phyloP scores from a whole-genome alignment of 2,888 invertebrate species.

The Meiosimyza platycephala region DNA sequence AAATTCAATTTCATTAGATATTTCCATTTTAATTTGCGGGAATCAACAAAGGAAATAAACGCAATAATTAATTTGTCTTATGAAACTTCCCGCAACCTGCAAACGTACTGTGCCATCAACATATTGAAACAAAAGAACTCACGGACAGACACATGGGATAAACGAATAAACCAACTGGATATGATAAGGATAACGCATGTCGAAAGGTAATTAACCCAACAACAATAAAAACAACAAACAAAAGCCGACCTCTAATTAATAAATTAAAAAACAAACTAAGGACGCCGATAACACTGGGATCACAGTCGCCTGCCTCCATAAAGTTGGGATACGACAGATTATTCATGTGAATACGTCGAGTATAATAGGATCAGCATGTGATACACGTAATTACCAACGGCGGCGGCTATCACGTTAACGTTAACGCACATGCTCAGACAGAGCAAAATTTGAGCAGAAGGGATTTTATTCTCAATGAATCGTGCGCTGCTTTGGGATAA shows the following conservation, averaged over 20 bases:
- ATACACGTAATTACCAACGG: neutral
- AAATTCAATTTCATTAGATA: no score
- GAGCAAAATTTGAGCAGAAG: neutral
- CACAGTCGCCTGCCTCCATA: slow-evolving; percentile 1
- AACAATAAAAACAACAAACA: slow-evolving; percentile 43
- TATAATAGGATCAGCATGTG: neutral
- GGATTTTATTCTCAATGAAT: neutral
- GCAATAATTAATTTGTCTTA: slow-evolving; percentile 44
- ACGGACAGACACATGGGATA: slow-evolving; percentile 45
- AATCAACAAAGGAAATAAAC: slow-evolving; percentile 44
- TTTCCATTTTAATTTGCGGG: slow-evolving; percentile 43
- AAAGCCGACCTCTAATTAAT: slow-evolving; percentile 64
- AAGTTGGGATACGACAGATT: slow-evolving; percentile 1
- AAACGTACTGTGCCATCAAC: slow-evolving; percentile 35
- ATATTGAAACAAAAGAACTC: neutral
- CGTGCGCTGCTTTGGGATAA: neutral
- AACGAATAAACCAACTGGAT: slow-evolving; percentile 34
- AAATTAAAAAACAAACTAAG: slow-evolving; percentile 61
- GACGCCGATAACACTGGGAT: slow-evolving; percentile 2
- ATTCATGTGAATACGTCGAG: neutral
- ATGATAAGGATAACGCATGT: slow-evolving; percentile 59
- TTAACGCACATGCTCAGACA: slow-evolving; percentile 6
- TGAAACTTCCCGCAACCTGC: slow-evolving; percentile 42
- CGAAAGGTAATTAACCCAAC: slow-evolving; percentile 55
- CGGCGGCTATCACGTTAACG: neutral